Evolutionary conservation across 2,113 vertebrate genomes (phyloP).

Genomic region (Pyrgilauda ruficollis): DNA sequence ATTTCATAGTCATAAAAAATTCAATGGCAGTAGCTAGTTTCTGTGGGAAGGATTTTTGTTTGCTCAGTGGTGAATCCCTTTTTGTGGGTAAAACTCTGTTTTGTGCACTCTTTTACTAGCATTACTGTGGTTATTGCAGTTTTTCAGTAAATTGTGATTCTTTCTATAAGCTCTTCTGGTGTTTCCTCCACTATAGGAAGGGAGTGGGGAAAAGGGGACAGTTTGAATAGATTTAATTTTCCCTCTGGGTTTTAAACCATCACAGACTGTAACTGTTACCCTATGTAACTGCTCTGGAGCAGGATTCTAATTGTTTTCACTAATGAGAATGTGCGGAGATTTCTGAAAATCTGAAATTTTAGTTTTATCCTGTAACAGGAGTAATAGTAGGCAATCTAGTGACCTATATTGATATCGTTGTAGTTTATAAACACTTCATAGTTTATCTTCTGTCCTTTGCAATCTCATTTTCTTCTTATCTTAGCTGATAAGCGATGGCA

Average conservation of each 20-base stretch:
- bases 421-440: not conserved
- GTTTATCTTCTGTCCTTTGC: not conserved
- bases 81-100: not conserved
- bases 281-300: not conserved
- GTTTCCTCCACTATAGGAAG: not conserved
- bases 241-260: not conserved
- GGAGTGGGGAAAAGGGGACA: not conserved
- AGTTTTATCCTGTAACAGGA: not conserved
- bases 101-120: not conserved
- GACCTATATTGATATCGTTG: not conserved
- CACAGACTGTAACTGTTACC: not conserved
- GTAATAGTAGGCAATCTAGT: not conserved
- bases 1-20: not conserved
- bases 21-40: not conserved
- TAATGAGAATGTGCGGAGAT: not conserved
- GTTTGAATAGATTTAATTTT: not conserved
- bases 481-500: slow-evolving; percentile 82
- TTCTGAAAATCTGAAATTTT: not conserved
- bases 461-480: not conserved
- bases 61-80: not conserved
- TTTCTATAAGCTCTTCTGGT: not conserved
- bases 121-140: not conserved
- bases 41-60: not conserved
- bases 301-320: not conserved
- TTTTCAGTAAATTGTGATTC: not conserved